These are phyloP conservation scores for Sphaerophoria taeniata DNA, from an alignment of 2,888 invertebrate species.

Conservation along the genomic window DNA sequence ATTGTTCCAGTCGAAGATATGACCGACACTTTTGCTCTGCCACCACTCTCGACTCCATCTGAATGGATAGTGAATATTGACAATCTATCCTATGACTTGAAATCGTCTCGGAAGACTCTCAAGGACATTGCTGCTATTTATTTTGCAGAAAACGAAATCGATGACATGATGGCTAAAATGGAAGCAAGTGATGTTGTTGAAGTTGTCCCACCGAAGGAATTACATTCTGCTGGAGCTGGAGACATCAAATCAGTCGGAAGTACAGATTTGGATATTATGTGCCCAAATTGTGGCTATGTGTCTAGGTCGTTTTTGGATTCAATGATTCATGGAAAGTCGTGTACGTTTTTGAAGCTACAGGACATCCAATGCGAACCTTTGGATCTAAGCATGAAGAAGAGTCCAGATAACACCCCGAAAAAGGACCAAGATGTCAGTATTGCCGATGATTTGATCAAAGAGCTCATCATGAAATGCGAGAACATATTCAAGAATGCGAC, in stretches of 20 bases:
- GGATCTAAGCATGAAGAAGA: conserved; percentile 79
- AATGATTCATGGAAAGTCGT: conserved; percentile 88
- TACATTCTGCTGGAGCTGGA: conserved; percentile 81
- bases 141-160: conserved; percentile 30
- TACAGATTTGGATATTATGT: conserved; percentile 83
- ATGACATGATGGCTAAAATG: conserved; percentile 13
- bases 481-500: too few species aligned
- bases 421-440: neutral
- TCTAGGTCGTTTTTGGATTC: conserved; percentile 90
- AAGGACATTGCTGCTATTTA: conserved; percentile 41
- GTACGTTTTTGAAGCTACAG: conserved; percentile 75
- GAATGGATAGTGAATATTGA: neutral
- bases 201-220: neutral
- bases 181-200: conserved; percentile 35
- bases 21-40: neutral
- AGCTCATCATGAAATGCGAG: too few species aligned
- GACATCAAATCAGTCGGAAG: conserved; percentile 87
- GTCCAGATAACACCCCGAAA: neutral
- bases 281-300: conserved; percentile 85
- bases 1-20: neutral
- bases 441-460: neutral
- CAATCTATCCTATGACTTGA: conserved; percentile 26
- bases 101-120: conserved; percentile 29
- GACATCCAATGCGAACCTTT: conserved; percentile 67
- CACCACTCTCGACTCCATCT: neutral